Evolutionary conservation across 2,797 vertebrate species (phyloP).

Genomic region (Typhlichthys subterraneus): DNA sequence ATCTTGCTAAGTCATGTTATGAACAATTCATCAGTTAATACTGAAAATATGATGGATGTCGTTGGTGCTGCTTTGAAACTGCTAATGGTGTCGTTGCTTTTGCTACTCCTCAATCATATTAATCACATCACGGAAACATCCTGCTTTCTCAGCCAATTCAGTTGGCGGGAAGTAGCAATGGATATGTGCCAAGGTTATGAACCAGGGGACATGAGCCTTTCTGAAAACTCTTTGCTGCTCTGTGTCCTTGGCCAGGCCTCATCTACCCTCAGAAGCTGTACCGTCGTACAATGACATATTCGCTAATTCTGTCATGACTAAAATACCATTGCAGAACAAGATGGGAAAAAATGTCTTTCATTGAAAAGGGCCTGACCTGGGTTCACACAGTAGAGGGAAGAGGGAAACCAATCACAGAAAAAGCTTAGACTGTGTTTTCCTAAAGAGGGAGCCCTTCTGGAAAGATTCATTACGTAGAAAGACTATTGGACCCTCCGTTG

Average conservation of each 20-base stretch:
- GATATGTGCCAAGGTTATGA: conserved; percentile 65
- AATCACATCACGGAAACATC: conserved; percentile 49
- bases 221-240: conserved; percentile 60
- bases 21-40: conserved; percentile 1
- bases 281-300: conserved; percentile 27
- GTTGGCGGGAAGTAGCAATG: conserved; percentile 58
- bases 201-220: conserved; percentile 59
- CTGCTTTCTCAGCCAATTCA: conserved; percentile 50
- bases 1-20: background rate
- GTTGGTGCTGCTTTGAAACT: background rate
- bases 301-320: conserved; percentile 23
- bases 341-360: conserved; percentile 24
- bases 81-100: conserved; percentile 14
- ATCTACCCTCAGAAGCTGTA: conserved; percentile 27
- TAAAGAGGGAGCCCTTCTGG: conserved; percentile 33
- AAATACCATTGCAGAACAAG: conserved; percentile 36
- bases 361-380: conserved; percentile 10
- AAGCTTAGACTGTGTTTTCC: conserved; percentile 32
- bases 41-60: conserved; percentile 8
- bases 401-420: conserved; percentile 68
- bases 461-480: conserved; percentile 58
- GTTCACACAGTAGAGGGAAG: conserved; percentile 11
- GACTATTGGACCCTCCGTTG: conserved; percentile 36
- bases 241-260: conserved; percentile 49
- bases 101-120: conserved; percentile 28